Evolutionary conservation across 92 coral and sea anemone species (phyloP), one percentile per base, ranked within the genome.

Genomic region (Anthopleura xanthogrammica): DNA sequence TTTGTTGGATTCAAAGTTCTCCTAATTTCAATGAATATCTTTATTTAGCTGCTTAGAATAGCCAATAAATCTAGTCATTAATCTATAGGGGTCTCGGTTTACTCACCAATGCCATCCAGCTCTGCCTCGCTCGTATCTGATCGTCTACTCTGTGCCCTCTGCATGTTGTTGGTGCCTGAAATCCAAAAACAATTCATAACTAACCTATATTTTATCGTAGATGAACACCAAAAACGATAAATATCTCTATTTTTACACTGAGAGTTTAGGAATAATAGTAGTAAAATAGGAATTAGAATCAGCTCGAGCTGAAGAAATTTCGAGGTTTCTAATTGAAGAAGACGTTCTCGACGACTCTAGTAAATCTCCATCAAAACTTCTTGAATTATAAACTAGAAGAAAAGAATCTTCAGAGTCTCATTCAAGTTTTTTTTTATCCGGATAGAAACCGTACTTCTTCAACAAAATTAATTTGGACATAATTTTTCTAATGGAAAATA

Each of bases 41-140:
- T 68, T 68, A 24, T 68, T 11, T 24, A 29, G 17, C 19, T 29
- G 16, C 36, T 24, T 0, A 65, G 5, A 2, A n/a, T 65, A 65
- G n/a, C 41, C 12, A 29, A 68, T 29, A 0, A 68, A 20, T 36
- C 12, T 68, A 68, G 19, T n/a, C 7, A 36, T 29, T 1, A 24
- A 12, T 36, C 1, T 0, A n/a, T 23, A 3, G 12, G 16, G 74
- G 0, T 29, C 41, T 1, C 12, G 0, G 12, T 24, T 5, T 7
- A 68, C 74, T 55, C 88, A 93, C 99, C 99, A 39, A 97, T 85
- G 72, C 99, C 99, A 97, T 97, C 99, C 82, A 97, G 86, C 60
- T 97, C 99, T 41, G 94, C 94, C 72, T 97, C 99, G 76, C 99
- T 97, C 12, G 94, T 92, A 41, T 94, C 97, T 42, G 99, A 97